Evolutionary conservation across 2,797 vertebrate genomes (phyloP).

Genomic region (Columba guinea): DNA sequence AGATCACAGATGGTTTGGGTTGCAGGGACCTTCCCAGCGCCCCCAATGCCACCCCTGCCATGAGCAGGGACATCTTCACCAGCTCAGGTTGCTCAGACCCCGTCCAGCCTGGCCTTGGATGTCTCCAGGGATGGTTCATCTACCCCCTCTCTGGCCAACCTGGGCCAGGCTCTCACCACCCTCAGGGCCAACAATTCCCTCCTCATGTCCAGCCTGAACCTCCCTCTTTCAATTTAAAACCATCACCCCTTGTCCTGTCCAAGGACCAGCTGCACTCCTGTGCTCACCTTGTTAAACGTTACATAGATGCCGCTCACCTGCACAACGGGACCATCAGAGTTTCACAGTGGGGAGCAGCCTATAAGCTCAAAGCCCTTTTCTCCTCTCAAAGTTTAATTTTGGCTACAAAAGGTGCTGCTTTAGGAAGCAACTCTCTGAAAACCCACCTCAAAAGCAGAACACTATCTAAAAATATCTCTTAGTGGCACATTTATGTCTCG

Average conservation of each 20-base stretch:
- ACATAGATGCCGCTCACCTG: neutral
- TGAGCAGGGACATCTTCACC: no score
- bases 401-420: neutral
- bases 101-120: no score
- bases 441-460: neutral
- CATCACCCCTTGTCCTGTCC: no score
- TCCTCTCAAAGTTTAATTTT: neutral
- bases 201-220: neutral
- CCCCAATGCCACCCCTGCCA: no score
- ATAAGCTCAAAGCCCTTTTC: neutral
- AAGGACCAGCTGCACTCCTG: neutral
- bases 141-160: no score
- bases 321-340: neutral
- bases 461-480: neutral
- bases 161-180: no score
- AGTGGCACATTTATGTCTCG: rapidly evolving
- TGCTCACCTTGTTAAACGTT: neutral
- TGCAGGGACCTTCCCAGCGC: no score
- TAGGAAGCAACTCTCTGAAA: neutral
- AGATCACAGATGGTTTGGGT: neutral
- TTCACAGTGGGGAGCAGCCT: neutral
- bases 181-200: no score
- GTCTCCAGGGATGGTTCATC: no score
- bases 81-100: no score
- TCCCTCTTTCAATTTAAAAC: neutral